Evolutionary conservation across 2,888 invertebrate species (phyloP), one percentile per base, ranked within the genome.

Genomic region (Blomia tropicalis): DNA sequence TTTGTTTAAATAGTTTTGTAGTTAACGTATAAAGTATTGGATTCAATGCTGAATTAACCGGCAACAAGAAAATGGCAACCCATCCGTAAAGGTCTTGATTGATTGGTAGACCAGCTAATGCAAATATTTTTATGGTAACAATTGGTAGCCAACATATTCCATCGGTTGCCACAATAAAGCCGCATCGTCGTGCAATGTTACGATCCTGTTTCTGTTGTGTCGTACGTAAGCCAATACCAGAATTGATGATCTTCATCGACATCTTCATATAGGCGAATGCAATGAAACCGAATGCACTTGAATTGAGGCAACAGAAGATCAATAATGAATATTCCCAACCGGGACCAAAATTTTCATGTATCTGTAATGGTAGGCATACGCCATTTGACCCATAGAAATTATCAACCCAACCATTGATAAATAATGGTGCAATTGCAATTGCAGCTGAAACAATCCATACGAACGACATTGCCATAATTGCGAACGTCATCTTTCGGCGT

Each of bases 111-210:
- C 80, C 80, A 80, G 67, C 5, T 71, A 44, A 51, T 1, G 80
- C 80, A 4, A 77, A 72, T 62, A 79, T 66, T 71, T 81, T 81
- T 44, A 80, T 77, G 29, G 77, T 68, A 43, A 81, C 79, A 31
- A 81, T 76, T 2, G 81, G 80, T 61, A 80, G 74, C 80, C 80
- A 81, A 70, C 80, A 81, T 43, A 78, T 71, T 68, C 79, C 79
- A 69, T 81, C 80, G 0, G 80, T 80, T 51, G 77, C 74, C 27
- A 81, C 79, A 67, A 81, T 80, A 32, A 80, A 74, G 5, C 77
- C 79, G 68, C 81, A 80, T 70, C 80, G 73, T 69, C 79, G 78
- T 17, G 80, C 79, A 36, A 81, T 78, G 19, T 78, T 77, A 59
- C 77, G 74, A 64, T 80, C 80, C 63, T 80, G 77, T 61, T 70